These are phyloP conservation scores for Pyrgus malvae DNA, from an alignment of 2,888 invertebrate species.

Conservation along the genomic window DNA sequence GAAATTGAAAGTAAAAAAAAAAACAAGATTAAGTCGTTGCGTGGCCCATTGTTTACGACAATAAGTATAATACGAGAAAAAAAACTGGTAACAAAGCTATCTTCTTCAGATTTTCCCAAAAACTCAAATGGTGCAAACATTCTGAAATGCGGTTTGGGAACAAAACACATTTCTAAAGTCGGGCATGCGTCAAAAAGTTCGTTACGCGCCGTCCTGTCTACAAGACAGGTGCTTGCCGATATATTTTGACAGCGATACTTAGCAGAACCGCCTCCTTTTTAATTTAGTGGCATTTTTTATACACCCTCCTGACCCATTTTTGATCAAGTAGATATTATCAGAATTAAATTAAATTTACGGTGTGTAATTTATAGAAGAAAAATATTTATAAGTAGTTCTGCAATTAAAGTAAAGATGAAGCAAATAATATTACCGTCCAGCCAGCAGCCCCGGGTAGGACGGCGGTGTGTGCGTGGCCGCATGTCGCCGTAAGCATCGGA, in stretches of 20 bases:
- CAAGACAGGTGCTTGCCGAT: conserved; percentile 71
- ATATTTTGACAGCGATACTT: conserved; percentile 80
- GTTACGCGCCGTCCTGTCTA: conserved; percentile 72
- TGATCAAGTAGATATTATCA: conserved; percentile 58
- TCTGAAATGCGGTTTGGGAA: conserved; percentile 11
- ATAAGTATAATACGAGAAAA: no score
- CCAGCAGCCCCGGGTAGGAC: no score
- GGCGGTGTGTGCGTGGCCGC: no score
- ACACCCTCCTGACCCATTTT: conserved; percentile 69
- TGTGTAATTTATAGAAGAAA: neutral
- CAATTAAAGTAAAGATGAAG: no score
- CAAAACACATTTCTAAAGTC: conserved; percentile 6
- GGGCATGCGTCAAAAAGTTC: conserved; percentile 43
- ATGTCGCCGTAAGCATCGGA: no score
- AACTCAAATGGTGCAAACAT: neutral
- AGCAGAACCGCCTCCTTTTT: conserved; percentile 74
- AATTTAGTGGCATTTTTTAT: conserved; percentile 63
- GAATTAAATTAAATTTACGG: conserved; percentile 48
- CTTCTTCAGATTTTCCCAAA: neutral
- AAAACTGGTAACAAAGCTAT: no score
- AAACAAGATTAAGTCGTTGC: no score
- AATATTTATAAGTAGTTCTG: no score
- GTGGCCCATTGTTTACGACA: no score
- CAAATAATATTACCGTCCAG: no score
- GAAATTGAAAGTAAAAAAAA: no score